These are phyloP conservation scores for Bryconaethiops microstoma DNA, from an alignment of 2,797 vertebrate species.

Conservation along the genomic window DNA sequence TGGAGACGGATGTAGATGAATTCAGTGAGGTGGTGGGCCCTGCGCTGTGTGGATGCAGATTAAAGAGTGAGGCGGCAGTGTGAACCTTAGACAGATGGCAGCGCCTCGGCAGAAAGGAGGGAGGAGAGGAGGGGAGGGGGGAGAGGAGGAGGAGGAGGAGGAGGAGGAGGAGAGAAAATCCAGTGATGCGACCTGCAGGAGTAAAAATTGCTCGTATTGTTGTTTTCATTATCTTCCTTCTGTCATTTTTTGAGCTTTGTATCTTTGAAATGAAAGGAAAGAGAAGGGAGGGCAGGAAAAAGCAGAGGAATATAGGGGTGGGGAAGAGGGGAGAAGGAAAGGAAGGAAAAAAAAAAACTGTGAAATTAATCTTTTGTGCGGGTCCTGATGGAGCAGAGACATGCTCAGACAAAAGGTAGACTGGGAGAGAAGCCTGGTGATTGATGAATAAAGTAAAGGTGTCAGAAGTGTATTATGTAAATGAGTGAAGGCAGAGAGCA, in stretches of 20 bases:
- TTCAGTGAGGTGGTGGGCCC: constrained; percentile 64
- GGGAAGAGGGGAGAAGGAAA: constrained; percentile 57
- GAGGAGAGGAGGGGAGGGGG: constrained; percentile 51
- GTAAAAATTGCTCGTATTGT: constrained; percentile 97
- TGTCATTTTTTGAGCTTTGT: constrained; percentile 97
- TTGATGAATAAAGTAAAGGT: constrained; percentile 99
- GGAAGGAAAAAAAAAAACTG: constrained; percentile 83
- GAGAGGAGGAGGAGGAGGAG: constrained; percentile 38
- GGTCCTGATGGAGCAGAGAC: constrained; percentile 98
- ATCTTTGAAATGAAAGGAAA: constrained; percentile 94
- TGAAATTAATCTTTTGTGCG: constrained; percentile 99
- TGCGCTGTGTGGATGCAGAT: constrained; percentile 75
- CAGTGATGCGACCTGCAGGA: constrained; percentile 87
- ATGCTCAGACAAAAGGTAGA: constrained; percentile 98
- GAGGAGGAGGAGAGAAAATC: constrained; percentile 78
- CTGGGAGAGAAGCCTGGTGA: constrained; percentile 97
- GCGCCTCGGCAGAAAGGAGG: constrained; percentile 67
- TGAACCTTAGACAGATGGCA: constrained; percentile 73
- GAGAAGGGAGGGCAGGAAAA: constrained; percentile 72
- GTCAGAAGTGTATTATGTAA: constrained; percentile 99
- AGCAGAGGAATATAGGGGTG: constrained; percentile 66
- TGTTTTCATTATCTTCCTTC: constrained; percentile 99
- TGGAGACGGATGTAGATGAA: constrained; percentile 65
- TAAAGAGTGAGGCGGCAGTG: constrained; percentile 61
- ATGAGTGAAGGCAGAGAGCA: constrained; percentile 97